These are phyloP conservation scores for Psilanteris sp. DNA, from an alignment of 1,140 invertebrate species.

Conservation along the genomic window DNA sequence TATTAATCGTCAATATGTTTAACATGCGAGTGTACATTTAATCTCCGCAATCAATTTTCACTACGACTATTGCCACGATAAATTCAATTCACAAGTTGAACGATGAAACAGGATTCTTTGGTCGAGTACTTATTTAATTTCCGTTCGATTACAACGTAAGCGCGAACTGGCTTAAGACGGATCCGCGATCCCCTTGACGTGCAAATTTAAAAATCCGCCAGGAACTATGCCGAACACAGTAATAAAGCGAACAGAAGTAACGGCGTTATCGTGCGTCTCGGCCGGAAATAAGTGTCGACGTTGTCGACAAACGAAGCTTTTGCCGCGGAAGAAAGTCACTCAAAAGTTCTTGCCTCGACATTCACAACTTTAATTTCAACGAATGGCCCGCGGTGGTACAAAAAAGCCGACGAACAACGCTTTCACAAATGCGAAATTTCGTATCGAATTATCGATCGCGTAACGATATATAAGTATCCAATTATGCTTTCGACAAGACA, in stretches of 20 bases:
- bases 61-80: conserved; percentile 13
- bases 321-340: conserved; percentile 22
- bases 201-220: conserved; percentile 21
- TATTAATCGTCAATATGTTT: too few relatives aligned
- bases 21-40: too few relatives aligned
- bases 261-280: conserved; percentile 25
- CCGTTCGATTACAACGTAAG: conserved; percentile 30
- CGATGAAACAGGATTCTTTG: conserved; percentile 25
- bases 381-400: neutral
- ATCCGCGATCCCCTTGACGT: neutral
- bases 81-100: conserved; percentile 41
- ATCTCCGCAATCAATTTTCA: too few relatives aligned
- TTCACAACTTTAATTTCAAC: conserved; percentile 32
- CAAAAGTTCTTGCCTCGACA: conserved; percentile 20
- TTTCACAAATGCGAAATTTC: conserved; percentile 10
- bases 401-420: conserved; percentile 2
- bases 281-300: conserved; percentile 30
- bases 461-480: conserved; percentile 43
- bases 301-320: conserved; percentile 17
- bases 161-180: conserved; percentile 29
- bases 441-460: too few relatives aligned
- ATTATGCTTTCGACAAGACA: conserved; percentile 20
- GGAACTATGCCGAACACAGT: conserved; percentile 1
- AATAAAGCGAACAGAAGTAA: conserved; percentile 17
- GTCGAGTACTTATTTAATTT: conserved; percentile 29